These are phyloP conservation scores for Xestia c-nigrum DNA, from an alignment of 2,888 invertebrate genomes.

Conservation along the genomic window DNA sequence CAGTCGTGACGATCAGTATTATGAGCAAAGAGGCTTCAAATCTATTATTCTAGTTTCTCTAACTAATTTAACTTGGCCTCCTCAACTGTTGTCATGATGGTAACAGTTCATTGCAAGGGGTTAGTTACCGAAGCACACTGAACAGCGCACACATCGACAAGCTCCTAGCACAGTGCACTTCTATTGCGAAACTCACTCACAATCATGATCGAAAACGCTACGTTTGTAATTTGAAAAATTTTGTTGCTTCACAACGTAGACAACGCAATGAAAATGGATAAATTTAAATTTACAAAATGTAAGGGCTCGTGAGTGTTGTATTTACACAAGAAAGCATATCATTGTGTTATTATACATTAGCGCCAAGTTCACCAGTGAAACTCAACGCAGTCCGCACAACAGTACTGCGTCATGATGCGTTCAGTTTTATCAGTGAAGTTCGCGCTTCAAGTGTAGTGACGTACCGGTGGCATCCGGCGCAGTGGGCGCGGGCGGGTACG, in stretches of 20 bases:
- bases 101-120: neutral
- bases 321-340: neutral
- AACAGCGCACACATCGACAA: too few relatives aligned
- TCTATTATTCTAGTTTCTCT: neutral
- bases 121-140: neutral
- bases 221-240: neutral
- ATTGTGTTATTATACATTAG: neutral
- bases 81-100: neutral
- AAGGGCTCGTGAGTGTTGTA: neutral
- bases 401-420: neutral
- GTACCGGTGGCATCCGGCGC: conserved; percentile 80
- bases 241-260: neutral
- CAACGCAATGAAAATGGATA: neutral
- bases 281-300: conserved; percentile 13
- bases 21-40: neutral
- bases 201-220: neutral
- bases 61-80: neutral
- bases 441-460: conserved; percentile 30
- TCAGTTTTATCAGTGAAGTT: neutral
- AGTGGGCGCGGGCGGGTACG: conserved; percentile 70
- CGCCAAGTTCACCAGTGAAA: neutral
- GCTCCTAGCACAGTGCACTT: neutral
- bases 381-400: neutral
- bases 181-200: neutral
- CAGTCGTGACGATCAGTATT: neutral